Conservation (phyloP, 37 sponge, comb jelly and placozoan genomes). For the Diacarnus erythraeanus region DNA sequence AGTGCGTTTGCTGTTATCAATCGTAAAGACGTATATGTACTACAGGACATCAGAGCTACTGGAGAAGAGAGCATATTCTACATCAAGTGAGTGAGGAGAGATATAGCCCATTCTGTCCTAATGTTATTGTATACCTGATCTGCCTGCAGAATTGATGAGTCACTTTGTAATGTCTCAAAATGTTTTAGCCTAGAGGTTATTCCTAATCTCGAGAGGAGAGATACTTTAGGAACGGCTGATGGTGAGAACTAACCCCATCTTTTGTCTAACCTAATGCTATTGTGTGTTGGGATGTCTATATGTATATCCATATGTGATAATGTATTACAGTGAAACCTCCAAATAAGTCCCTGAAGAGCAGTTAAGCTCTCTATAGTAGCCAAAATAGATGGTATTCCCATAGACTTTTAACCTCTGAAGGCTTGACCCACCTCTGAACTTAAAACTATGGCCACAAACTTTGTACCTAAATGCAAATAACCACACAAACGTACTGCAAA, state of each 20-base stretch:
- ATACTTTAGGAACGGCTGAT: constrained; percentile 27
- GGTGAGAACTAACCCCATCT: background rate
- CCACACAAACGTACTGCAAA: too few species aligned
- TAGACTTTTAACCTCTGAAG: too few species aligned
- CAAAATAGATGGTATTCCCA: too few species aligned
- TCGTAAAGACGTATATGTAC: constrained; percentile 58
- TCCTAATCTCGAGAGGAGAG: background rate
- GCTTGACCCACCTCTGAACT: too few species aligned
- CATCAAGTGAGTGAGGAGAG: constrained; percentile 36
- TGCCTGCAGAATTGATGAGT: constrained; percentile 72
- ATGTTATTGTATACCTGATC: background rate
- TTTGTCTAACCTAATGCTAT: background rate
- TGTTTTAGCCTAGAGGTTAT: background rate
- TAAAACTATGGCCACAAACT: too few species aligned
- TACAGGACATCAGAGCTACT: constrained; percentile 44
- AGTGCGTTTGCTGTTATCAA: constrained; percentile 56
- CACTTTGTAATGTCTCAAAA: constrained; percentile 56
- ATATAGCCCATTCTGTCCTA: background rate
- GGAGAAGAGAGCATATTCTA: constrained; percentile 76
- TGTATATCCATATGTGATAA: too few species aligned
- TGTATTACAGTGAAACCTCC: too few species aligned
- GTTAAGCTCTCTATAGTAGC: too few species aligned
- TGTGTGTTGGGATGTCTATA: background rate
- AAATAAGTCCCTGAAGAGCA: too few species aligned
- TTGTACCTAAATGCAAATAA: too few species aligned